Evolutionary conservation across 53 echinoderm and acorn worm species (phyloP).

Genomic region (Holothuria scabra): DNA sequence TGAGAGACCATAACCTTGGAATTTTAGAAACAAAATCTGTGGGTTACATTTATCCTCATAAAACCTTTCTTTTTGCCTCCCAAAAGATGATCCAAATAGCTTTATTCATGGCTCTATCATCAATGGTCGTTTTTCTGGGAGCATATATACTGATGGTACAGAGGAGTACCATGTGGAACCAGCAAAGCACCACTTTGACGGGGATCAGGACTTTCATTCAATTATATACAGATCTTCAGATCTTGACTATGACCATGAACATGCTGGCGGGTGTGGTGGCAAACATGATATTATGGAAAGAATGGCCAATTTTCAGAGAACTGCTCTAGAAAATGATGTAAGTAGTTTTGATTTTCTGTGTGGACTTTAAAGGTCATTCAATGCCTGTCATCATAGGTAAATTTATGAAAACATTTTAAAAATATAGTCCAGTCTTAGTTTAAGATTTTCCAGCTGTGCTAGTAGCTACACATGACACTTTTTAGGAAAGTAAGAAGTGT

Average conservation of each 20-base stretch:
- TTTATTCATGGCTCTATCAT: constrained; percentile 86
- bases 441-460: no score
- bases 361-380: no score
- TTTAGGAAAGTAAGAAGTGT: no score
- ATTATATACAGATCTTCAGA: constrained; percentile 88
- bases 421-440: no score
- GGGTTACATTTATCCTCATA: no score
- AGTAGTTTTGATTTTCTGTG: background rate
- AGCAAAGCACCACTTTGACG: constrained; percentile 72
- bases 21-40: no score
- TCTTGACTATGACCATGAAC: constrained; percentile 56
- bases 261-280: constrained; percentile 73
- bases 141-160: constrained; percentile 69
- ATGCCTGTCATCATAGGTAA: no score
- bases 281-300: constrained; percentile 61
- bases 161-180: constrained; percentile 91
- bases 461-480: no score
- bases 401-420: no score
- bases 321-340: constrained; percentile 54
- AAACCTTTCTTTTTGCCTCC: background rate
- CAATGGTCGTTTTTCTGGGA: constrained; percentile 78
- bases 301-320: constrained; percentile 75
- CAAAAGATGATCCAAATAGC: constrained; percentile 79
- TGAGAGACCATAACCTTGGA: no score
- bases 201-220: constrained; percentile 71